Evolutionary conservation across 2,797 vertebrate genomes (phyloP), one percentile per base, ranked within the genome.

Genomic region (Numenius phaeopus): DNA sequence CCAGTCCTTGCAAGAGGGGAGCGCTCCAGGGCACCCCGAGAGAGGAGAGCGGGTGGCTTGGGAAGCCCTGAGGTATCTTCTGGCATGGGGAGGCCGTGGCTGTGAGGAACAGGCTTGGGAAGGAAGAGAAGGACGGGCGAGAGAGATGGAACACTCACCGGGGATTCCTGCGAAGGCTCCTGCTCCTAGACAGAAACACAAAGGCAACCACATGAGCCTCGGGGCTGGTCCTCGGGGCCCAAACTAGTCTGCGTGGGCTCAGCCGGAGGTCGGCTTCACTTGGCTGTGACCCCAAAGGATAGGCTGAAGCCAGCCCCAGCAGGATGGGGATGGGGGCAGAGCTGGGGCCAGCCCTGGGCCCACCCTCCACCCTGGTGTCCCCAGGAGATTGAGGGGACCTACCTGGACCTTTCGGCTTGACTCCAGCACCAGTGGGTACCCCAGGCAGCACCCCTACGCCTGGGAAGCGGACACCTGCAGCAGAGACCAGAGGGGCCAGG

Each of bases 381-480:
- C 61, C 55, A 44, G 39, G 11, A 21, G 21, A 24, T 4, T 2
- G 3, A 58, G 7, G 73, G 19, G 9, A 49, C 96, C 78, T 98
- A 99, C 99, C 98, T 98, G 99, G 99, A 67, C 5, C 89, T 98
- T 99, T 99, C 2, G 98, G 97, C 97, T 98, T 99, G 64, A 99
- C 98, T 93, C 98, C 99, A 21, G 96, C 98, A 84, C 99, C 99
- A 14, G 98, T 99, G 58, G 99, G 98, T 17, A 99, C 99, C 5
- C 99, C 99, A 0, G 99, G 99, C 85, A 99, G 98, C 94, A 99
- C 99, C 34, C 99, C 99, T 3, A 98, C 95, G 0, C 98, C 98
- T 2, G 98, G 98, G 80, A 98, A 98, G n/a, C 98, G 98, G 80
- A 95, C 76, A 58, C 98, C 98, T 98, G 76, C 1, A 10, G 39